phyloP scores from a whole-genome alignment of 1,140 invertebrate genomes.

The Chironomus striatipennis region DNA sequence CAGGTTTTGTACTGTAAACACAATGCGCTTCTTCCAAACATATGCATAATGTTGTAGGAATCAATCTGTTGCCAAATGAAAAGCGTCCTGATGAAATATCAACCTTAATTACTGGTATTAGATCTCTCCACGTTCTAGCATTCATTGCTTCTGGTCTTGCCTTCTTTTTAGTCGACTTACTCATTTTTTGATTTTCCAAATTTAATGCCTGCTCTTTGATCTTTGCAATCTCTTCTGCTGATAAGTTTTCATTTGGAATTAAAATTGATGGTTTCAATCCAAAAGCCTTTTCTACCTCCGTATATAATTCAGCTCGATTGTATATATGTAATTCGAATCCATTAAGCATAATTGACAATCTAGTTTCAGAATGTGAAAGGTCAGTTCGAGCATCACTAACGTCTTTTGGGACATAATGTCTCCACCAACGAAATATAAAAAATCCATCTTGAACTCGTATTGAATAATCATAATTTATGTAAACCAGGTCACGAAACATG shows the following conservation, averaged over 20 bases:
- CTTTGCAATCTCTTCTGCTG: slow-evolving; percentile 36
- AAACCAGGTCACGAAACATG: slow-evolving; percentile 95
- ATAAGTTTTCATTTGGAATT: slow-evolving; percentile 40
- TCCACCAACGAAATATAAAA: slow-evolving; percentile 95
- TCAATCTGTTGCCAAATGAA: slow-evolving; percentile 92
- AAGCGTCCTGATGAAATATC: slow-evolving; percentile 85
- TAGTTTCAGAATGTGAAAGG: slow-evolving; percentile 90
- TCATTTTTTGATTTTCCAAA: slow-evolving; percentile 48
- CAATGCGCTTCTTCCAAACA: slow-evolving; percentile 92
- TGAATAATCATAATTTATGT: slow-evolving; percentile 90
- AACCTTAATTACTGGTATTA: slow-evolving; percentile 94
- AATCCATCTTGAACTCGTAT: slow-evolving; percentile 93
- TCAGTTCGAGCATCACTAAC: slow-evolving; percentile 80
- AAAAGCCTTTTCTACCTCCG: slow-evolving; percentile 80
- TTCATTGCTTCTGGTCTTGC: slow-evolving; percentile 64
- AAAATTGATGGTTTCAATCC: slow-evolving; percentile 72
- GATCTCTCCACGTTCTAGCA: slow-evolving; percentile 85
- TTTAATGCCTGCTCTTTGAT: slow-evolving; percentile 50
- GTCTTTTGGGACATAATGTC: slow-evolving; percentile 88
- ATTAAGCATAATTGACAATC: slow-evolving; percentile 88
- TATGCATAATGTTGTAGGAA: slow-evolving; percentile 87
- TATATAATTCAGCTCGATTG: slow-evolving; percentile 85
- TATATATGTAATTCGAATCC: slow-evolving; percentile 95
- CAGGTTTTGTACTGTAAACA: slow-evolving; percentile 90
- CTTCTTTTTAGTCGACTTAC: slow-evolving; percentile 44